Conservation (phyloP, 2,797 vertebrate genomes). For the Xiphophorus birchmanni region DNA sequence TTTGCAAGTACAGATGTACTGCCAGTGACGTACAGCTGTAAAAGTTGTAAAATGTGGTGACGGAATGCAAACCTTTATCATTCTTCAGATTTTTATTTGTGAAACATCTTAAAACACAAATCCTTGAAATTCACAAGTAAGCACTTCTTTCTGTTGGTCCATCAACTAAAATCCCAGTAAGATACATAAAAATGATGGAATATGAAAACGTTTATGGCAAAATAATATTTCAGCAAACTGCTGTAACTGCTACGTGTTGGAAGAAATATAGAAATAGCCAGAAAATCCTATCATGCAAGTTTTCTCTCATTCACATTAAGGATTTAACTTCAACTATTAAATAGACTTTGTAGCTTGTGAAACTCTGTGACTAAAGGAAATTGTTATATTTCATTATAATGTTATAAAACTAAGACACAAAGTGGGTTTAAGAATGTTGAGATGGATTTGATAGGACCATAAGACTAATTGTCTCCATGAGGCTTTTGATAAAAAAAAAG, state of each 20-base stretch:
- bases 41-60: background rate
- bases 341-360: background rate
- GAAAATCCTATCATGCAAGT: background rate
- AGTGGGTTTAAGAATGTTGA: conserved; percentile 2
- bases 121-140: background rate
- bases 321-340: background rate
- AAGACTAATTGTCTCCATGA: background rate
- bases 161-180: background rate
- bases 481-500: background rate
- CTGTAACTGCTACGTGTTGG: background rate
- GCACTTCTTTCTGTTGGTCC: background rate
- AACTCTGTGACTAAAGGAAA: background rate
- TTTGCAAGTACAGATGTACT: background rate
- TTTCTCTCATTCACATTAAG: background rate
- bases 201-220: background rate
- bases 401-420: conserved; percentile 4
- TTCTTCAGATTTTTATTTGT: background rate
- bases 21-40: background rate
- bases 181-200: background rate
- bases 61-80: background rate
- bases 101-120: background rate
- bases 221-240: background rate
- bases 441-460: conserved; percentile 7
- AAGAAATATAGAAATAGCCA: background rate
- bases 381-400: conserved; percentile 1